Evolutionary conservation across 2,888 invertebrate species (phyloP).

Genomic region (Meiosimyza platycephala): DNA sequence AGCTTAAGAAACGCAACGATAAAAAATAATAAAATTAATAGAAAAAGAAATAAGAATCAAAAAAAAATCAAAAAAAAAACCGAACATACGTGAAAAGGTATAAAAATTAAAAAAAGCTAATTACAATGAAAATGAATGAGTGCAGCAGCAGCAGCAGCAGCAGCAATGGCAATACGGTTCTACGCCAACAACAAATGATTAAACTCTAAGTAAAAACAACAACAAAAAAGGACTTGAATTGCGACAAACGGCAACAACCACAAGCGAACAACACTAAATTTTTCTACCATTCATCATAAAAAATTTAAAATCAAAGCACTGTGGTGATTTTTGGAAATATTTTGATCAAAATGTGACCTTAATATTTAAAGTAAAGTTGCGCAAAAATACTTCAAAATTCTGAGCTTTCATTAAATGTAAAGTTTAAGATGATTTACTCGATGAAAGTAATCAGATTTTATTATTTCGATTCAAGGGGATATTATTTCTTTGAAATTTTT

Average conservation of each 20-base stretch:
- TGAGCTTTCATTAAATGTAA: not conserved
- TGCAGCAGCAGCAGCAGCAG: conserved; percentile 11
- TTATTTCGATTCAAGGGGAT: no score
- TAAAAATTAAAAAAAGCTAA: conserved; percentile 31
- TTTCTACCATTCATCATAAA: conserved; percentile 21
- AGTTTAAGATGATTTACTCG: not conserved
- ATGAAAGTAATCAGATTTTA: not conserved
- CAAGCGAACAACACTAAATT: not conserved
- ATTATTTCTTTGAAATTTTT: no score
- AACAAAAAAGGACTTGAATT: not conserved
- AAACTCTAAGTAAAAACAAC: no score
- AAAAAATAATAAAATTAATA: conserved; percentile 18
- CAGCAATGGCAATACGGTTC: not conserved
- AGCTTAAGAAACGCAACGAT: conserved; percentile 17
- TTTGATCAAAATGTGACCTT: no score
- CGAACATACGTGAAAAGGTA: conserved; percentile 14
- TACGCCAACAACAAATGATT: not conserved
- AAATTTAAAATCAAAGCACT: not conserved
- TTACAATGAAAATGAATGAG: conserved; percentile 25
- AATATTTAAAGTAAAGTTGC: no score
- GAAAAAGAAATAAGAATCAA: conserved; percentile 6
- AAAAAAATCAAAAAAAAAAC: not conserved
- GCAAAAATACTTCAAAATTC: no score
- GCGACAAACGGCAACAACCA: not conserved
- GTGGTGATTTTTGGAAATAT: no score